A percentile compares a stretch with the other conserved stretches of the same genome.
These are phyloP conservation scores for Drosophila planitibia DNA, from an alignment of 2,888 invertebrate species.

Conservation along the genomic window DNA sequence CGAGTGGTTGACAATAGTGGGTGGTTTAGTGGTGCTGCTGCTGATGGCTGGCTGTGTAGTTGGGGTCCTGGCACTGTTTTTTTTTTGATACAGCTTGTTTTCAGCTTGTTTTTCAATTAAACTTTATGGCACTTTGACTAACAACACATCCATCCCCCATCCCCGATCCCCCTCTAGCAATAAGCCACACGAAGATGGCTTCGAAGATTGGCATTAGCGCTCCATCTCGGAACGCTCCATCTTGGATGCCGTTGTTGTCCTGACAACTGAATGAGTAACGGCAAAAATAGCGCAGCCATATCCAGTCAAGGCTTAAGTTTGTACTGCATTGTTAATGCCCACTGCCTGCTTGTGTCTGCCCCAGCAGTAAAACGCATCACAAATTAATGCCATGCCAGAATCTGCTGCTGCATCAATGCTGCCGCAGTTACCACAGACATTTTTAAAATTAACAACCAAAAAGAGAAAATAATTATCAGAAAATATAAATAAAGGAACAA, in stretches of 20 bases:
- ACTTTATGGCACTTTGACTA: conserved; percentile 78
- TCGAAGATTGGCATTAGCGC: conserved; percentile 26
- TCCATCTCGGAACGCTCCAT: conserved; percentile 14
- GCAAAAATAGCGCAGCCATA: conserved; percentile 40
- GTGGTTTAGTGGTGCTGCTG: neutral
- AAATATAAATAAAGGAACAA: neutral
- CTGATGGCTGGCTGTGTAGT: conserved; percentile 20
- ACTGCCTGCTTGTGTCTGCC: neutral
- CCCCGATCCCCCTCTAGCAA: conserved; percentile 19
- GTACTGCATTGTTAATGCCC: conserved; percentile 40
- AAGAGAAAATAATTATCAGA: neutral
- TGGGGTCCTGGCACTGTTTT: conserved; percentile 49
- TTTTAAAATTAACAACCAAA: neutral
- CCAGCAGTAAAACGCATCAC: conserved; percentile 30
- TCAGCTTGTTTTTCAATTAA: conserved; percentile 77
- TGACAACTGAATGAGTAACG: conserved; percentile 50
- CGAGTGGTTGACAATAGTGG: conserved; percentile 1
- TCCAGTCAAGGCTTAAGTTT: conserved; percentile 32
- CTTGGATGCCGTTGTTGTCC: conserved; percentile 33
- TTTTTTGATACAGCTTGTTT: conserved; percentile 46
- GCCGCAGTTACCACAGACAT: neutral
- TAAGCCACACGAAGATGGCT: conserved; percentile 37
- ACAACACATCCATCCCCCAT: conserved; percentile 31
- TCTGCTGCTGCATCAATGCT: neutral
- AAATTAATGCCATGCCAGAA: conserved; percentile 21